Evolutionary conservation across 2,888 invertebrate species (phyloP).

Genomic region (Epiblema foenella): DNA sequence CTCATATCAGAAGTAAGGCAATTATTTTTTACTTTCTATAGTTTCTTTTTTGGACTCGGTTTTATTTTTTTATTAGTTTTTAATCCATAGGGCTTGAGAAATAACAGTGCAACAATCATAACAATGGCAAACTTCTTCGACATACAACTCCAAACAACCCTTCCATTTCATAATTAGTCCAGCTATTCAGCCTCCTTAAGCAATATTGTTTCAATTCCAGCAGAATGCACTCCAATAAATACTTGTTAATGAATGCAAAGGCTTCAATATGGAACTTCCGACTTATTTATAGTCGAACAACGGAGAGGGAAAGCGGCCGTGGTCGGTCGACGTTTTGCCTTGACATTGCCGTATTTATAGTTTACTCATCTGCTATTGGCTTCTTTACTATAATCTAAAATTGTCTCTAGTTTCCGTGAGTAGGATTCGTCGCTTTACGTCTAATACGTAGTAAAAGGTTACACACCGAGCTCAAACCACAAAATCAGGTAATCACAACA

Average conservation of each 20-base stretch:
- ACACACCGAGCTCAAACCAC: background rate
- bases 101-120: background rate
- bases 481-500: too few species aligned
- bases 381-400: conserved; percentile 56
- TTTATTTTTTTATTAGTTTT: too few species aligned
- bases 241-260: conserved; percentile 43
- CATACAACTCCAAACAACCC: conserved; percentile 1
- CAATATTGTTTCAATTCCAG: conserved; percentile 12
- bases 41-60: too few species aligned
- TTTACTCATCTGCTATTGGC: conserved; percentile 62
- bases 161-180: conserved; percentile 19
- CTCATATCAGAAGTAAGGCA: too few species aligned
- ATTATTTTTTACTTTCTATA: too few species aligned
- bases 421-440: too few species aligned
- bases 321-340: conserved; percentile 69
- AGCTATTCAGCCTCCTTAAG: conserved; percentile 8
- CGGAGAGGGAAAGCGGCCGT: conserved; percentile 67
- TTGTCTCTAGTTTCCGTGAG: background rate
- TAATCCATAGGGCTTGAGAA: background rate
- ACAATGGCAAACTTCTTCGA: background rate
- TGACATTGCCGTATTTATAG: conserved; percentile 81
- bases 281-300: conserved; percentile 56
- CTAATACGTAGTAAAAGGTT: background rate
- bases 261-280: conserved; percentile 49
- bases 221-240: conserved; percentile 33